Base-by-base conservation (phyloP, 2,797 vertebrate genomes). In the Emys orbicularis region DNA sequence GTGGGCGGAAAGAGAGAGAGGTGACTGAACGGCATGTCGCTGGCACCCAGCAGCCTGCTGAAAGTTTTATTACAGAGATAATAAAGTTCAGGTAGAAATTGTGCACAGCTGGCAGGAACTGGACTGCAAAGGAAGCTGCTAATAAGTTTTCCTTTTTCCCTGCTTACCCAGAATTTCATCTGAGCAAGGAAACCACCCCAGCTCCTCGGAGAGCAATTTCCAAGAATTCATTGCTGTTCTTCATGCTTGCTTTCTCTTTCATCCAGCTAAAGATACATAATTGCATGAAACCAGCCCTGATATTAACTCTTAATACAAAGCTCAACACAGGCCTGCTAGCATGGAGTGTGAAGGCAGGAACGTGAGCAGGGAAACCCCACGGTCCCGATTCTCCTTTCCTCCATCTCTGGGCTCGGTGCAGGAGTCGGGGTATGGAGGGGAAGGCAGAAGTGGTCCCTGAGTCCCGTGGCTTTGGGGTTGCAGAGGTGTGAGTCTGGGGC, bases 191-290 rank as follows among this genome's bases (percentile, higher is more conserved):
- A 88, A 85, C 68, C 86, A 88, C 77, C 56, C 56, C 27, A 23
- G 9, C 50, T 79, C 92, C 89, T 85, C n/a, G 13, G 86, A 91
- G 92, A 94, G 56, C 59, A 25, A 52, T 79, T 94, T 79, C 23
- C 79, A 88, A 88, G 79, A 81, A 79, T 0, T 5, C 3, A 1
- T 65, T 86, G 83, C 89, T 92, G 77, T 37, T 87, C 68, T 89
- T 95, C 2, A 1, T 83, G 79, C 16, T 88, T 77, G 52, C 82
- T 94, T 79, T 56, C 57, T 9, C 90, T 85, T 81, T 95, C 89
- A 93, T 87, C 89, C 82, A 44, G 47, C 90, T 93, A 90, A 88
- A 92, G 91, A 94, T 88, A 89, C 1, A 91, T 61, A 93, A 93
- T 74, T 47, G 50, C 57, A 81, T 91, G 89, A 88, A 94, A 87